A percentile compares a stretch with the other conserved stretches of the same genome.
Conservation (phyloP, 2,113 vertebrate genomes). For the Carassius auratus region DNA sequence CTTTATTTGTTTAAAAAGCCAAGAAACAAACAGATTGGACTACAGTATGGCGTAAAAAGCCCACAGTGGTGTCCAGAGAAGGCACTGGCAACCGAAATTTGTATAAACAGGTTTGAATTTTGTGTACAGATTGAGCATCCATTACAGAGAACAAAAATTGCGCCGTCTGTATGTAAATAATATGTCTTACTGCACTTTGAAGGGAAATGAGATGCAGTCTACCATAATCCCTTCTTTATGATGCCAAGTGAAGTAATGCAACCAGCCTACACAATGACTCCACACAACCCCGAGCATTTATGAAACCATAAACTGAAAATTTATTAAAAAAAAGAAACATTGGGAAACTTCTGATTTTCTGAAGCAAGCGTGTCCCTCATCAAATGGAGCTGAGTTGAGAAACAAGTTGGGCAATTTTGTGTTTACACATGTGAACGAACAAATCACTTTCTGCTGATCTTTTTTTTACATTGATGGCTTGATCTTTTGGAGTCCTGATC, state of each 20-base stretch:
- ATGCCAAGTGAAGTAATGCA: conserved; percentile 60
- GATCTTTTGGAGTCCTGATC: conserved; percentile 17
- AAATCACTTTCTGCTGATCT: conserved; percentile 32
- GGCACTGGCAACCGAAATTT: conserved; percentile 33
- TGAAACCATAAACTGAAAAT: conserved; percentile 63
- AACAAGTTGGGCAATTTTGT: conserved; percentile 53
- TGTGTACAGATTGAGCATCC: conserved; percentile 27
- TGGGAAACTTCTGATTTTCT: conserved; percentile 53
- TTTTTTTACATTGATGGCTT: not conserved
- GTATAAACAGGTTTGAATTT: conserved; percentile 48
- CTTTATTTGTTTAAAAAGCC: conserved; percentile 3
- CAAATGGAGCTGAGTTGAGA: conserved; percentile 50
- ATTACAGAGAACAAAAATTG: conserved; percentile 51
- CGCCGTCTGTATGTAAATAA: conserved; percentile 16
- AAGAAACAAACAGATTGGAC: conserved; percentile 8
- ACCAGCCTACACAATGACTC: conserved; percentile 38
- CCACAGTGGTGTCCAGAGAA: conserved; percentile 46
- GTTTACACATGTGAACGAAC: conserved; percentile 47
- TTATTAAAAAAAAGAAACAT: conserved; percentile 58
- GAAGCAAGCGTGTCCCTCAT: conserved; percentile 45
- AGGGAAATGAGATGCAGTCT: conserved; percentile 24
- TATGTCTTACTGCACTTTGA: conserved; percentile 25
- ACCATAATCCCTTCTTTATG: conserved; percentile 58
- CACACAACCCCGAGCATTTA: conserved; percentile 46
- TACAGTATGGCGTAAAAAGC: conserved; percentile 7